Conservation (phyloP, 1,140 invertebrate genomes). For the Euglossa dilemma region DNA sequence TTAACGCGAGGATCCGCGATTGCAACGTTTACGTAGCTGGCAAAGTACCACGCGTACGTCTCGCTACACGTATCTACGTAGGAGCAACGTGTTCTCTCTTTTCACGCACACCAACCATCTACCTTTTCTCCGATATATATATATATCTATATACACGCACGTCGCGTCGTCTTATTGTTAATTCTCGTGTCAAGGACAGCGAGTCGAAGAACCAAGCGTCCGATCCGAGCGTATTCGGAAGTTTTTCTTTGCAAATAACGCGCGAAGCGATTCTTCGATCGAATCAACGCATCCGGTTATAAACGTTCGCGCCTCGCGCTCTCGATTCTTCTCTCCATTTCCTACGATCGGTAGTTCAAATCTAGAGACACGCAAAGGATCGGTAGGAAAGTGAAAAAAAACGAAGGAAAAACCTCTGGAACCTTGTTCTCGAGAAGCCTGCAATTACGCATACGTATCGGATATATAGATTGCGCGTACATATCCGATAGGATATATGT, state of each 20-base stretch:
- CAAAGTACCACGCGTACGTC: neutral
- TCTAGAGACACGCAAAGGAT: neutral
- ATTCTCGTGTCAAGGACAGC: conserved; percentile 78
- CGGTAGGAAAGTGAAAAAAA: neutral
- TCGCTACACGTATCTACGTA: neutral
- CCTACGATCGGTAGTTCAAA: no score
- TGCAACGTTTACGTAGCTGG: no score
- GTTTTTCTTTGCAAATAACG: conserved; percentile 53
- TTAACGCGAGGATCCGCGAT: neutral
- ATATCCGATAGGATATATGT: no score
- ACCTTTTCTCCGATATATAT: conserved; percentile 49
- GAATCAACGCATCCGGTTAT: neutral
- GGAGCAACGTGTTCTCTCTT: neutral
- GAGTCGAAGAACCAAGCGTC: conserved; percentile 72
- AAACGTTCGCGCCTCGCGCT: no score
- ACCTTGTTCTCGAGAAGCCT: conserved; percentile 24
- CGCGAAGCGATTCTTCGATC: neutral
- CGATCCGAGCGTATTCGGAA: neutral
- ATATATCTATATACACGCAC: conserved; percentile 32
- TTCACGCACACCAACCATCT: conserved; percentile 60
- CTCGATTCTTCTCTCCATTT: neutral
- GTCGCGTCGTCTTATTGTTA: conserved; percentile 62
- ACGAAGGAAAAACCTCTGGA: no score
- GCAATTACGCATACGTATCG: conserved; percentile 41
- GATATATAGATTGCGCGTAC: no score